A percentile compares a stretch with the other conserved stretches of the same genome.
Evolutionary conservation across 2,113 vertebrate genomes (phyloP).

Genomic region (Oryzias melastigma): DNA sequence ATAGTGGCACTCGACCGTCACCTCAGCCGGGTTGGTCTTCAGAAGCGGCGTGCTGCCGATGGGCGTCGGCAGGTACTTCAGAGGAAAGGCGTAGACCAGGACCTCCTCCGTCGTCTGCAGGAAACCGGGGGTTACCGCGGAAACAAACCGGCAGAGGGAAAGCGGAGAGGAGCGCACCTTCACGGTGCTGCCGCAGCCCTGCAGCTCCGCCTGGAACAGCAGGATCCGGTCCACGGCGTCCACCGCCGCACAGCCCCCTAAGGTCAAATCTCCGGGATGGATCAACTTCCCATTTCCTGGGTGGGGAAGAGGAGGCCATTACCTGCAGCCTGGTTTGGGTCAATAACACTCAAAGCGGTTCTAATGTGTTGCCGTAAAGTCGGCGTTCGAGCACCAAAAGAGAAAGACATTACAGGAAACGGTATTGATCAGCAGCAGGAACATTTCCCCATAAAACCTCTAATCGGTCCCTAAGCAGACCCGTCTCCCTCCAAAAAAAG

Average conservation of each 20-base stretch:
- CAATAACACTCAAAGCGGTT: constrained; percentile 49
- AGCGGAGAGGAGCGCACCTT: constrained; percentile 16
- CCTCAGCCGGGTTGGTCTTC: constrained; percentile 48
- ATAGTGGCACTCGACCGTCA: constrained; percentile 65
- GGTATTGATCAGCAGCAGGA: constrained; percentile 28
- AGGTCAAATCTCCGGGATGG: constrained; percentile 43
- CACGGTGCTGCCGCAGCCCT: constrained; percentile 49
- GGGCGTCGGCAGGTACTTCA: constrained; percentile 56
- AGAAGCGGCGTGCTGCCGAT: constrained; percentile 42
- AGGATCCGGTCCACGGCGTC: constrained; percentile 12
- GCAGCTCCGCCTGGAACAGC: constrained; percentile 46
- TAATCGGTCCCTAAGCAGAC: constrained; percentile 22
- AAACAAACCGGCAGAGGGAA: too few species aligned
- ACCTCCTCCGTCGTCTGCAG: constrained; percentile 57
- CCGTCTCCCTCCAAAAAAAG: neutral
- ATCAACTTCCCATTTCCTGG: constrained; percentile 62
- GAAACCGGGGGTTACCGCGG: neutral
- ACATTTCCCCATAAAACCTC: constrained; percentile 30
- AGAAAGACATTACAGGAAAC: constrained; percentile 41
- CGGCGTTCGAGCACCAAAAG: constrained; percentile 15
- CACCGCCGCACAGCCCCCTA: constrained; percentile 57
- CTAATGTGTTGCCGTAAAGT: constrained; percentile 40
- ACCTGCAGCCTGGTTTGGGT: constrained; percentile 18
- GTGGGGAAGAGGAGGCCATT: constrained; percentile 29
- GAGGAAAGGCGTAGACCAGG: constrained; percentile 63